These are phyloP conservation scores for Pandemis cinnamomeana DNA, from an alignment of 2,888 invertebrate genomes.

Conservation along the genomic window DNA sequence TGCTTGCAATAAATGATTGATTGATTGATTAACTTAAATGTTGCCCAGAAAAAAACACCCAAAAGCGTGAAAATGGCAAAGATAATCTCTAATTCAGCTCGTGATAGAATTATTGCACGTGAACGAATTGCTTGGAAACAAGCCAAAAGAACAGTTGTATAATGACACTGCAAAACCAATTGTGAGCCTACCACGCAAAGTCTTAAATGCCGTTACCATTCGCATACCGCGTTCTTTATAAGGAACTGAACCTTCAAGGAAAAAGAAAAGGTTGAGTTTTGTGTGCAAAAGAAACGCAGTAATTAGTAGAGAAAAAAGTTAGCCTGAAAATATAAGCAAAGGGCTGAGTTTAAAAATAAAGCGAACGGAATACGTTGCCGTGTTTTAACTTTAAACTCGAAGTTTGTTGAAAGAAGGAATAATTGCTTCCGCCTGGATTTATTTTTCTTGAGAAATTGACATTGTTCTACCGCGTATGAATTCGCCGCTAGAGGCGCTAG, in stretches of 20 bases:
- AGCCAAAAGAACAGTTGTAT: constrained; percentile 53
- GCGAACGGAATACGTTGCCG: constrained; percentile 15
- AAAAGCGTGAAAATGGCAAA: constrained; percentile 2
- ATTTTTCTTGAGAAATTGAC: neutral
- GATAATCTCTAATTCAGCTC: constrained; percentile 59
- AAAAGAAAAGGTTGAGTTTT: constrained; percentile 26
- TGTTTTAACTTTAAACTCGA: constrained; percentile 15
- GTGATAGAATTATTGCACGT: constrained; percentile 70
- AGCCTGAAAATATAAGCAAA: constrained; percentile 21
- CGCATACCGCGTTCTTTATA: neutral
- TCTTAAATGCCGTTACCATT: neutral
- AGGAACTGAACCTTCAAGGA: constrained; percentile 18
- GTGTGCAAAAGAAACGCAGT: neutral
- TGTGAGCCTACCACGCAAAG: neutral
- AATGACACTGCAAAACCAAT: constrained; percentile 4
- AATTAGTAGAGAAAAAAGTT: constrained; percentile 38
- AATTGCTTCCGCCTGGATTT: neutral
- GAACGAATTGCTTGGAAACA: constrained; percentile 63
- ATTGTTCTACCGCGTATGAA: neutral
- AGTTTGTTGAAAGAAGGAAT: constrained; percentile 10
- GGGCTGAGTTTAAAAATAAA: constrained; percentile 20
- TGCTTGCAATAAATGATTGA: no score
- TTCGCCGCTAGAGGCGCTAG: neutral
- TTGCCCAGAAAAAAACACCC: neutral
- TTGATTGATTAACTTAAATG: no score